Evolutionary conservation across 2,888 invertebrate genomes (phyloP).

Genomic region (Sinotaia quadrata): DNA sequence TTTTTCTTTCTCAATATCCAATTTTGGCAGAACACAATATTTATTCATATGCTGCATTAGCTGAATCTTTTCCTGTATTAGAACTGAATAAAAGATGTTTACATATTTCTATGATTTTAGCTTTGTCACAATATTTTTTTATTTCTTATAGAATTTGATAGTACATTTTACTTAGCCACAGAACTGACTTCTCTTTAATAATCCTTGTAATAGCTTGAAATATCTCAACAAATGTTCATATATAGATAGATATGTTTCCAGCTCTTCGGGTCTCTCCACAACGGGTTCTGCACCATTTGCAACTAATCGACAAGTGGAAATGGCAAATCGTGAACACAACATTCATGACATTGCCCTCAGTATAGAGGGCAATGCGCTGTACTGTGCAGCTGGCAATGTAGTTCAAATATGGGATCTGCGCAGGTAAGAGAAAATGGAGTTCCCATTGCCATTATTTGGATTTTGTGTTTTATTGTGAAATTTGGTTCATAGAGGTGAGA

Average conservation of each 20-base stretch:
- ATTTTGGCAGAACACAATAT: too few species aligned
- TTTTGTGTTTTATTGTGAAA: neutral
- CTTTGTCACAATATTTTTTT: too few species aligned
- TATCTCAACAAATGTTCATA: neutral
- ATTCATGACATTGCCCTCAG: slow-evolving; percentile 82
- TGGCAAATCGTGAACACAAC: slow-evolving; percentile 79
- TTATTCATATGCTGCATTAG: too few species aligned
- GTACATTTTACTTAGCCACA: too few species aligned
- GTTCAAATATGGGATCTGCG: slow-evolving; percentile 89
- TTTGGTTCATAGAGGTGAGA: too few species aligned
- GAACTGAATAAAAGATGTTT: too few species aligned
- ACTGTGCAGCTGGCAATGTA: slow-evolving; percentile 85
- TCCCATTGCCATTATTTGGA: neutral
- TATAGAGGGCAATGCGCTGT: slow-evolving; percentile 76
- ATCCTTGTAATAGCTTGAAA: neutral
- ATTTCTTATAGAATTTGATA: too few species aligned
- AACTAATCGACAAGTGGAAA: slow-evolving; percentile 75
- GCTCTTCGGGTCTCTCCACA: slow-evolving; percentile 77
- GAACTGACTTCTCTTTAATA: too few species aligned
- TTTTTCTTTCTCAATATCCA: too few species aligned
- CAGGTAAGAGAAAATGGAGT: slow-evolving; percentile 68
- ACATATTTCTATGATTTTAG: too few species aligned
- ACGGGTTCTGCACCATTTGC: slow-evolving; percentile 70
- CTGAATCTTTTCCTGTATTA: too few species aligned
- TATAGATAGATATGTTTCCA: slow-evolving; percentile 70